Base-by-base conservation (phyloP, 2,888 invertebrate species). In the Podabrus alpinus region DNA sequence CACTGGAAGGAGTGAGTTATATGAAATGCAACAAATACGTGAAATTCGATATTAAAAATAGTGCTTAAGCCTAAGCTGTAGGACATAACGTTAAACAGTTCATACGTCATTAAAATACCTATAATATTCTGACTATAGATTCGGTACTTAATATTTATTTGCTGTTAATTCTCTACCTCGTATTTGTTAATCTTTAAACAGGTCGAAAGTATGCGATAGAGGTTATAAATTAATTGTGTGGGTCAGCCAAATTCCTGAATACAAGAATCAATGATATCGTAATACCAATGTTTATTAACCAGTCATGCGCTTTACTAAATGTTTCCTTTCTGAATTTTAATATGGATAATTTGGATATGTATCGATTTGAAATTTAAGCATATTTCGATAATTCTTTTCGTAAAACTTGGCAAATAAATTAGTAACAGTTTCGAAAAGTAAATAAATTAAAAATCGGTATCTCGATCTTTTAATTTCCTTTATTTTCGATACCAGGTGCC, bases 401-500 rank as follows among this genome's bases (percentile, higher is more conserved):
- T 19, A 21, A 17, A 64, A 19, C 61, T 19, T 19, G n/a, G 2
- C 13, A 21, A 64, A 64, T 19, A 21, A 64, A 64, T 64, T 64
- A n/a, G n/a, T n/a, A 64, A 64, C 45, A 29, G n/a, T 19, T 10
- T 64, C 19, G 19, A 9, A 21, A 64, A 64, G 62, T 13, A 64
- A 64, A 64, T 64, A 64, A 19, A 16, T 64, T 19, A 19, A 64
- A n/a, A 64, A 21, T 64, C 9, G 62, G 13, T 64, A 64, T 64
- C 62, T 64, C 21, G n/a, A 64, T 64, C 62, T 64, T 64, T 64
- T 64, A 64, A 64, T 64, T 64, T 64, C 62, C 62, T 64, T 17
- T 15, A 64, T 64, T 64, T 64, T 64, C 62, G 19, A 64, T 64
- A 64, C 17, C 62, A 64, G 62, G 17, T 64, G 62, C 21, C 21